Percentiles rank a stretch among this genome's conserved stretches.
phyloP scores from a whole-genome alignment of 2,888 invertebrate species.

The Crossocerus cetratus region DNA sequence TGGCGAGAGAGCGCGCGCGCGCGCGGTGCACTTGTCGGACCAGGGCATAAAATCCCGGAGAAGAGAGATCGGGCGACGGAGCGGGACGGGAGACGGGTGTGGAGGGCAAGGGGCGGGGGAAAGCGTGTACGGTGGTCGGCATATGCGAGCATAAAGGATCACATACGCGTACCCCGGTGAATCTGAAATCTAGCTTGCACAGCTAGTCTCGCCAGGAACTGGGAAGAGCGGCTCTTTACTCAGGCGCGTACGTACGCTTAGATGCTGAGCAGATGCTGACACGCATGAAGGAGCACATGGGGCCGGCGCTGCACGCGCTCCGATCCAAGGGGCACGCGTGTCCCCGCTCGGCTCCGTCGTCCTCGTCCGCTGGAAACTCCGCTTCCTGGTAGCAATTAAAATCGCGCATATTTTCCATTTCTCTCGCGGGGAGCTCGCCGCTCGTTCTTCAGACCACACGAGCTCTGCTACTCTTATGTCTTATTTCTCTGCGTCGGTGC shows the following conservation, averaged over 20 bases:
- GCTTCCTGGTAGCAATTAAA: slow-evolving; percentile 57
- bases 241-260: slow-evolving; percentile 24
- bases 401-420: slow-evolving; percentile 33
- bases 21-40: slow-evolving; percentile 53
- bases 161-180: slow-evolving; percentile 41
- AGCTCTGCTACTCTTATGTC: too few relatives aligned
- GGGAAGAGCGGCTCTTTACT: slow-evolving; percentile 5
- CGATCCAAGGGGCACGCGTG: slow-evolving; percentile 8
- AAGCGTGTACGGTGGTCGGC: slow-evolving; percentile 20
- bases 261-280: slow-evolving; percentile 44
- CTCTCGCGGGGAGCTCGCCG: slow-evolving; percentile 5
- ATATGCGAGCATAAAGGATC: slow-evolving; percentile 49
- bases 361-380: not conserved
- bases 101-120: slow-evolving; percentile 19
- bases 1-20: too few relatives aligned
- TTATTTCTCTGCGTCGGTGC: not conserved
- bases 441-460: not conserved
- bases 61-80: not conserved
- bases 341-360: not conserved
- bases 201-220: slow-evolving; percentile 34
- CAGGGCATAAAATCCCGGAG: slow-evolving; percentile 45
- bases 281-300: slow-evolving; percentile 40
- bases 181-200: slow-evolving; percentile 51
- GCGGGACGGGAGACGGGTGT: not conserved
- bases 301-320: slow-evolving; percentile 8